These are phyloP conservation scores for Gopherus evgoodei DNA, from an alignment of 2,113 vertebrate species.

Conservation along the genomic window DNA sequence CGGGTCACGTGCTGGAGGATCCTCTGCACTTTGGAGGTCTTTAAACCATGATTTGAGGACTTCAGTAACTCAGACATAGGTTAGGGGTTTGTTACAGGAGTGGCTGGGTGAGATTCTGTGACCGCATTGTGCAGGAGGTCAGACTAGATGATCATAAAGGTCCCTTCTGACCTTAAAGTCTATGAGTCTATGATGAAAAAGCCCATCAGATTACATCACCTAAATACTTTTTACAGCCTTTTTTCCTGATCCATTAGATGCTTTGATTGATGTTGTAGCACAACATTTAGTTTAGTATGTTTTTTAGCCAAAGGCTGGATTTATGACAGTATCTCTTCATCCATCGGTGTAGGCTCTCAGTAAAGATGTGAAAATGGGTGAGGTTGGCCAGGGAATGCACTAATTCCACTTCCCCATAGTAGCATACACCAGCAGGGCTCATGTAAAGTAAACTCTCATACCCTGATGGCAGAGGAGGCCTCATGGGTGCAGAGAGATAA, in stretches of 20 bases:
- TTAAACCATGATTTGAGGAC: too few relatives aligned
- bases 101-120: too few relatives aligned
- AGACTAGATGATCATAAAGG: too few relatives aligned
- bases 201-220: background rate
- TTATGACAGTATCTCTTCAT: background rate
- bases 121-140: too few relatives aligned
- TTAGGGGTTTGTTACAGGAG: too few relatives aligned
- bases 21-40: too few relatives aligned
- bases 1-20: too few relatives aligned
- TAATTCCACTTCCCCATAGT: background rate
- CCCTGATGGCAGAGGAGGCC: background rate
- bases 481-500: background rate
- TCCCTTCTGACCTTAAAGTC: too few relatives aligned
- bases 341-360: background rate
- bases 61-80: too few relatives aligned
- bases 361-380: fast-evolving
- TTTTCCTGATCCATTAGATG: fast-evolving
- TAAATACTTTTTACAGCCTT: background rate
- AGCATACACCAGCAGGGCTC: background rate
- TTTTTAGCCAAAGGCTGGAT: background rate
- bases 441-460: background rate
- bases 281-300: background rate
- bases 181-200: background rate
- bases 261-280: background rate
- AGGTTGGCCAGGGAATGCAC: fast-evolving